Evolutionary conservation across 2,888 invertebrate species (phyloP), one percentile per base, ranked within the genome.

Genomic region (Morinoia aosen): DNA sequence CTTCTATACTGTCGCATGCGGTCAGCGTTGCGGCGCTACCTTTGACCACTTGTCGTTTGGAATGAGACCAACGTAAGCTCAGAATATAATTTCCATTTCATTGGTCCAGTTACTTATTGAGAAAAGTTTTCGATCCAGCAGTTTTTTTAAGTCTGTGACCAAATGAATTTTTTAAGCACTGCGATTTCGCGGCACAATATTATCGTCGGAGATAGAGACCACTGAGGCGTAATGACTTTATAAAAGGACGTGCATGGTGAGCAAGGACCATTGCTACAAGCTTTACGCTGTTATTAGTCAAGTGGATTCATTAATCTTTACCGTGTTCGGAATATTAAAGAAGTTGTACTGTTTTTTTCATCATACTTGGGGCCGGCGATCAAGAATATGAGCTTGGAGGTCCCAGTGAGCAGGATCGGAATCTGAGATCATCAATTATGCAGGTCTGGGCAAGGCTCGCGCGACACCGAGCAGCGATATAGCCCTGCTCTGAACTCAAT

Each of bases 81-180:
- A 39, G 93, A 93, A 93, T 93, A n/a, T 16, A 57, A 93, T 93
- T 93, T 93, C 93, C 93, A 93, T 93, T 93, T 93, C 93, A 93
- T 93, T 93, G 93, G 57, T 56, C 93, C 57, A 57, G 57, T 93
- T 93, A n/a, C 33, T 39, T 14, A 90, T 39, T 90, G 90, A 90
- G 40, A 48, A 12, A 76, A 76, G 25, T 76, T 33, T 76, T 33
- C 33, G 76, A 33, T 76, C 25, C 76, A 76, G 33, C 48, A 48
- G 48, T 48, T 48, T 48, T 48, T 48, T 48, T 48, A 48, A 48
- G 48, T 33, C 10, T 76, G 76, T 76, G 76, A 33, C 33, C 8
- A 33, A 76, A 33, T 33, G 10, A 76, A 1, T 8, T 76, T 76
- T 76, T 61, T 33, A 76, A 10, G 33, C 76, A 76, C 76, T 76